Evolutionary conservation across 1,140 invertebrate genomes (phyloP), one percentile per base, ranked within the genome.

Genomic region (Drusus annulatus): DNA sequence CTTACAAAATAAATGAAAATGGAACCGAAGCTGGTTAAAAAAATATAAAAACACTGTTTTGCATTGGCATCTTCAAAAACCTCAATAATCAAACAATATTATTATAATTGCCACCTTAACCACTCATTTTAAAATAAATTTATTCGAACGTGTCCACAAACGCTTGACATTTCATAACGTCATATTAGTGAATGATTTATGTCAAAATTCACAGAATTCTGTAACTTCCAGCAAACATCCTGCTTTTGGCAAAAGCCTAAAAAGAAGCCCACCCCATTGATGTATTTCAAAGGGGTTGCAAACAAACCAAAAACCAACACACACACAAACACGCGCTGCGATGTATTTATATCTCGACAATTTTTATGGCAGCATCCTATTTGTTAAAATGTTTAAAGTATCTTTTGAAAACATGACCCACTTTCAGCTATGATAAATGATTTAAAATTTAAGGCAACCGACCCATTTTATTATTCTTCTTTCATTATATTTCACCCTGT

Each of bases 361-460:
- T 65, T 50, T 65, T 50, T 77, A 19, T 50, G n/a, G 45, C 58
- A 15, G 25, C 58, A 58, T 77, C 36, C 75, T 16, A 65, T 77
- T 77, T 77, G 75, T 77, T 63, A 77, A 65, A 77, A 50, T 28
- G 36, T 45, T 45, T 45, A 45, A 45, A 45, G 36, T 45, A 31
- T 50, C 50, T 19, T 65, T 62, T 60, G 31, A 36, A 65, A 77
- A 77, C 58, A 77, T 77, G 75, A 77, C 75, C 75, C 75, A 77
- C 75, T 77, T 77, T 65, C 75, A 65, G 45, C 28, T 63, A 77
- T 77, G 60, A 77, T 77, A 77, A 77, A 77, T 77, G 75, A 77
- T 76, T 76, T 76, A 76, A 45, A 10, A 45, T 45, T 45, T 45
- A 45, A 45, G 36, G 36, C 7, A 36, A 36, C 31, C 31, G 0